Evolutionary conservation across 2,888 invertebrate genomes (phyloP), one percentile per base, ranked within the genome.

Genomic region (Coelinius sp.): DNA sequence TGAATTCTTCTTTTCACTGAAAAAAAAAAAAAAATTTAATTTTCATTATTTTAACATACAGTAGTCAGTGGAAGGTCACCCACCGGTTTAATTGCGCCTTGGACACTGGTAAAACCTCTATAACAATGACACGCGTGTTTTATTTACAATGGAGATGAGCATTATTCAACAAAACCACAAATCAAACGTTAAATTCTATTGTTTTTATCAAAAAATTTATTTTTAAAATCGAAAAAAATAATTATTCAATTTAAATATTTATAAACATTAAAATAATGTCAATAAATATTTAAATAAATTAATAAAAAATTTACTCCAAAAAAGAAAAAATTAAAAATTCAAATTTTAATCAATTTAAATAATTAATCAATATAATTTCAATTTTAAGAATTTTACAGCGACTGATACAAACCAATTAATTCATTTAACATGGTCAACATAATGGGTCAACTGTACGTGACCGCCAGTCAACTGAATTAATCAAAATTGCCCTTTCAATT

Each of bases 371-470:
- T 4, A 31, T 31, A 31, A 4, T 31, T 31, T 8, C 31, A 31
- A 4, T 31, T 31, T 8, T 8, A 17, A 44, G 4, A 49, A 49
- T 14, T 1, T 20, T 20, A 17, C 1, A 49, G 46, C 8, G 31
- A 8, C 17, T 49, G 46, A 59, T 59, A 59, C 59, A 8, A 59
- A 78, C 73, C 72, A 77, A 75, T 83, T 83, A 83, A 83, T 81
- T 80, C 78, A 78, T 79, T 84, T 82, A 79, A 75, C 75, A 77
- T 20, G 46, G 17, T 75, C 70, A 76, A 78, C 79, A 79, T 78
- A 73, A 52, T 71, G 73, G 82, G 82, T 83, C 82, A 76, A 59
- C 59, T 59, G 31, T 31, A 59, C 17, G 14, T 20, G 59, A 59
- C 59, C 59, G 27, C 25, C n/a, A 35, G 59, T 59, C 59, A 20